Conservation (phyloP, 2,113 vertebrate species). For the Amphiprion ocellaris region DNA sequence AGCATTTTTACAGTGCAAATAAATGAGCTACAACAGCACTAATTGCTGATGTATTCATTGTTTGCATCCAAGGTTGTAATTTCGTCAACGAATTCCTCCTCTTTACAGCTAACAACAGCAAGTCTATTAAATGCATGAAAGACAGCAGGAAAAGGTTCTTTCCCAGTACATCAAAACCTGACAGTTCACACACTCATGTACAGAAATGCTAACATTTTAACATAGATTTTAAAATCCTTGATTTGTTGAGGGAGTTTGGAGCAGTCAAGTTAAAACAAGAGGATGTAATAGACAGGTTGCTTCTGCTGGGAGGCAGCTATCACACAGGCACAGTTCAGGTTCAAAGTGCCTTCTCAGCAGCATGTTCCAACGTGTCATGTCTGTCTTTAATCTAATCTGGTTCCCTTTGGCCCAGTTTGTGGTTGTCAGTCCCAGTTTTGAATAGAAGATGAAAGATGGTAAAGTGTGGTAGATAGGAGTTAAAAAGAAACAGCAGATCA, state of each 20-base stretch:
- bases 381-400: slow-evolving; percentile 53
- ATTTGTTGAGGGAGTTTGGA: slow-evolving; percentile 24
- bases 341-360: slow-evolving; percentile 23
- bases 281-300: slow-evolving; percentile 8
- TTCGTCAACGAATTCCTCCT: slow-evolving; percentile 20
- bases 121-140: slow-evolving; percentile 39
- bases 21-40: slow-evolving; percentile 8
- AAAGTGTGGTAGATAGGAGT: slow-evolving; percentile 21
- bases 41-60: slow-evolving; percentile 21
- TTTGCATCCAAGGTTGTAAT: slow-evolving; percentile 33
- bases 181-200: slow-evolving; percentile 15
- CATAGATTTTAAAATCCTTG: slow-evolving; percentile 16
- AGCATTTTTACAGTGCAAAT: slow-evolving; percentile 10
- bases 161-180: slow-evolving; percentile 24
- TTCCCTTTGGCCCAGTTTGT: slow-evolving; percentile 58
- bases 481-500: slow-evolving; percentile 44
- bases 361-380: slow-evolving; percentile 43
- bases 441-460: slow-evolving; percentile 19
- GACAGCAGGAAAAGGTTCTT: background rate
- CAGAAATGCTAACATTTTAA: background rate
- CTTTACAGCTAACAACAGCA: slow-evolving; percentile 23
- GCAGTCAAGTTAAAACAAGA: slow-evolving; percentile 36
- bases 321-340: slow-evolving; percentile 8
- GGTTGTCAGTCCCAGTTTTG: slow-evolving; percentile 61
- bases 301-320: slow-evolving; percentile 25